Evolutionary conservation across 2,113 vertebrate species (phyloP), one percentile per base, ranked within the genome.

Genomic region (Campylomormyrus numenius): DNA sequence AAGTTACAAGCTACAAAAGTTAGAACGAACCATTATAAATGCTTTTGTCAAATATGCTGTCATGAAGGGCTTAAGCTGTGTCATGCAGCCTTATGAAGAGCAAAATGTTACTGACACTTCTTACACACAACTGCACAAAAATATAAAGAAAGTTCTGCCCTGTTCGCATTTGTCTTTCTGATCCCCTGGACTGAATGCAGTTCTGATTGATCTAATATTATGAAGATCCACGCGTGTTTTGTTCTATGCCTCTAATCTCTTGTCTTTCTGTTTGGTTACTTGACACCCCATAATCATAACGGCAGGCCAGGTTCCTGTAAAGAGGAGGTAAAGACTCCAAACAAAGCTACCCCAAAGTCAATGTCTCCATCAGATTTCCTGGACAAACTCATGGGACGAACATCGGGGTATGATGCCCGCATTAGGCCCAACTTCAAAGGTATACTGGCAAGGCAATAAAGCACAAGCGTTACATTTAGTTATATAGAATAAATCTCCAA

Each of bases 381-480:
- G 93, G 98, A 98, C 95, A 98, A 99, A 94, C 97, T 98, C 85
- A 98, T 98, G 98, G 98, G 98, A 85, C 95, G 93, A 90, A 98
- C 97, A 0, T 99, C 97, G n/a, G 97, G 97, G 56, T 99, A 99
- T 2, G 98, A 98, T 0, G 97, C 98, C 89, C 97, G 98, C 91
- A 98, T 99, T 92, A 96, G 97, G 89, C 98, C 98, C 93, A 97
- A 98, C 95, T 99, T 98, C 95, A 99, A 99, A 98, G 98, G 98
- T 99, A 70, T 31, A 31, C n/a, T 31, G 27, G 48, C 89, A 77
- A 49, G 13, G n/a, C 89, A 66, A 85, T 93, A 98, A 97, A 93
- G 94, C 95, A 91, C 95, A 95, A 74, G 95, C 94, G 77, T 97
- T 96, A 92, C 94, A 96, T 92, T 97, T 98, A 90, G 95, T 96